Base-by-base conservation (phyloP, 2,797 vertebrate species). In the Tinamus major region DNA sequence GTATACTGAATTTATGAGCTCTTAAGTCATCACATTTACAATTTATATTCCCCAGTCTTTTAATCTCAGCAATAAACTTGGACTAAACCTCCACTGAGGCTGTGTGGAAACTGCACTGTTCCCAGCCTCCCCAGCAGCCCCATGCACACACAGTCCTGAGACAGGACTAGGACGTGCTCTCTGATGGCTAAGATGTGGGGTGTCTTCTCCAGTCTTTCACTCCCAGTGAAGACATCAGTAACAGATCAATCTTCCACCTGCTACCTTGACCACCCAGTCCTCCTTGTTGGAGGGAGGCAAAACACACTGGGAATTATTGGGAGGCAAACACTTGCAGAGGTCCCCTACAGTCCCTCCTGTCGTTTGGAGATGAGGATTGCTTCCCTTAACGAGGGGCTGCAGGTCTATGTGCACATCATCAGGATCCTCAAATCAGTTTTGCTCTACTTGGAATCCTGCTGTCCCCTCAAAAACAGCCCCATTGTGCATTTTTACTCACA, bases 11-110 rank as follows among this genome's bases (percentile, higher is more conserved):
- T 96, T 96, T 93, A 96, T 68, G 89, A 95, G 84, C 86, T 95
- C 93, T 92, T 90, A 90, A 94, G 76, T 95, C 89, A 95, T 91
- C 88, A 76, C 91, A 84, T 91, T 92, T 93, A 91, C 59, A 91
- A 94, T 95, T 96, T 93, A 85, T 93, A 78, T 68, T 86, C 82
- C 83, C 37, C 31, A 78, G 84, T 86, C 88, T 95, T 96, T 93
- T 92, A 95, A 96, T 88, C 75, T 86, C 75, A 56, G 79, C 92
- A 90, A 93, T 91, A 90, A 95, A 94, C 93, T 93, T 29, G 16
- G 88, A 62, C 74, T 72, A 88, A 96, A 76, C 79, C 79, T 95
- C 86, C 79, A 64, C 68, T 42, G 85, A 93, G 46, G 46, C 90
- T 69, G 23, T 8, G 39, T 75, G 53, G 86, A 93, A 86, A 94